A percentile compares a stretch with the other conserved stretches of the same genome.
phyloP scores from a whole-genome alignment of 1,140 invertebrate species.

The Glossosoma conforme region DNA sequence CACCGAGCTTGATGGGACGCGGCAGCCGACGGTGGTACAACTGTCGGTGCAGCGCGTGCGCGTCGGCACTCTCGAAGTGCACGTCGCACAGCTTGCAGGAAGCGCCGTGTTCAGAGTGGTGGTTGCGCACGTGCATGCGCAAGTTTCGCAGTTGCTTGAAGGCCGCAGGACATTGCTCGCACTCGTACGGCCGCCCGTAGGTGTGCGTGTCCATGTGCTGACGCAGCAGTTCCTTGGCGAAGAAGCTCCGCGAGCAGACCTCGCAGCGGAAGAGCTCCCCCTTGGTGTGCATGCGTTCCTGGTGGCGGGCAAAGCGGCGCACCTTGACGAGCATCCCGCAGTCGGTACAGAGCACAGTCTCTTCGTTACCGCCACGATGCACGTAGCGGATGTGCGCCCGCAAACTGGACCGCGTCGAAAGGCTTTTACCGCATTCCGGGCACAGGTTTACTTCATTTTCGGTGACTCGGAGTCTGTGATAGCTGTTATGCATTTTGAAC shows the following conservation, averaged over 20 bases:
- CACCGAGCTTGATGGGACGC: constrained; percentile 1
- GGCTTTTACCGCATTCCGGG: constrained; percentile 11
- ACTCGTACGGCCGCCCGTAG: constrained; percentile 10
- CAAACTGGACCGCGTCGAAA: constrained; percentile 5
- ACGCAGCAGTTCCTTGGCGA: constrained; percentile 14
- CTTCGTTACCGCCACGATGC: constrained; percentile 7
- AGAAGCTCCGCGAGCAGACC: constrained; percentile 10
- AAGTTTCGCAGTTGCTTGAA: constrained; percentile 15
- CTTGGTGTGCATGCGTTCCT: constrained; percentile 15
- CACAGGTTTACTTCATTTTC: constrained; percentile 11
- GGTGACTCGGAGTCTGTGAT: constrained; percentile 7
- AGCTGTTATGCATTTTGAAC: constrained; percentile 9
- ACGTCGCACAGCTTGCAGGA: constrained; percentile 8
- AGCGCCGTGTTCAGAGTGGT: constrained; percentile 3
- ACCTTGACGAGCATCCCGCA: constrained; percentile 10
- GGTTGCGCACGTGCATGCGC: constrained; percentile 11
- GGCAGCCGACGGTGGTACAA: constrained; percentile 6
- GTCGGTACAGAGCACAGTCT: constrained; percentile 8
- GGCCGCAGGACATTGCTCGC: constrained; percentile 10
- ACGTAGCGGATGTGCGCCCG: constrained; percentile 12
- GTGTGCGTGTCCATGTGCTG: constrained; percentile 17
- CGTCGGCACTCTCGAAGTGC: constrained; percentile 4
- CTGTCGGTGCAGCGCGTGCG: neutral
- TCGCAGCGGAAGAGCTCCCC: constrained; percentile 7
- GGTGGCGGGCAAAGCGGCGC: constrained; percentile 11